Evolutionary conservation across 1,140 invertebrate genomes (phyloP), one percentile per base, ranked within the genome.

Genomic region (Hirudo medicinalis): DNA sequence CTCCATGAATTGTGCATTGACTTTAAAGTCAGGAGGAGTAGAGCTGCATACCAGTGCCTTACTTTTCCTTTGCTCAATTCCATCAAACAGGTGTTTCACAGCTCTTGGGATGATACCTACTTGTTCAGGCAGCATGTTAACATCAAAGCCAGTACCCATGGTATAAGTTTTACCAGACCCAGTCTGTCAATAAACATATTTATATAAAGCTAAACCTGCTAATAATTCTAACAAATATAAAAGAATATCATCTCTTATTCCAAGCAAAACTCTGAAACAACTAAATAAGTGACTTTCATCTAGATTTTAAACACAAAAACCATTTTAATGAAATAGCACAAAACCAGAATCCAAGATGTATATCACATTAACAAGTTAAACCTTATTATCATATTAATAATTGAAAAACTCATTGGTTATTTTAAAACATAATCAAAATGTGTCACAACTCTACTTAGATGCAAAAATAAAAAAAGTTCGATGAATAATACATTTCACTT

Each of bases 61-160:
- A 54, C 75, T 67, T 72, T 80, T 82, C 84, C 87, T 84, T 84
- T 83, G 73, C 75, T 88, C 86, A 74, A 92, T 90, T 63, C 83
- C 81, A 29, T 87, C 80, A 73, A 85, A 85, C 9, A 85, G 72
- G 75, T 85, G 83, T 57, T 79, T 75, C 29, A 84, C 82, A 9
- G 84, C 82, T 36, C 84, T 72, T 15, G 84, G 84, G 67, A 85
- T 81, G 53, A 85, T 83, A 55, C 84, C 84, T 15, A 79, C 75
- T 40, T 80, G 74, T 27, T 78, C 77, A 32, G 79, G 74, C 11
- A 71, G 55, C 32, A 73, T 57, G 72, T 90, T 88, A 4, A 91
- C 86, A 77, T 97, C 94, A 82, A 97, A 97, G 0, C 92, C 94
- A 11, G 94, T 97, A 27, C 96, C 96, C 96, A 99, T 99, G 0